Evolutionary conservation across 2,113 vertebrate genomes (phyloP).

Genomic region (Chionomys nivalis): DNA sequence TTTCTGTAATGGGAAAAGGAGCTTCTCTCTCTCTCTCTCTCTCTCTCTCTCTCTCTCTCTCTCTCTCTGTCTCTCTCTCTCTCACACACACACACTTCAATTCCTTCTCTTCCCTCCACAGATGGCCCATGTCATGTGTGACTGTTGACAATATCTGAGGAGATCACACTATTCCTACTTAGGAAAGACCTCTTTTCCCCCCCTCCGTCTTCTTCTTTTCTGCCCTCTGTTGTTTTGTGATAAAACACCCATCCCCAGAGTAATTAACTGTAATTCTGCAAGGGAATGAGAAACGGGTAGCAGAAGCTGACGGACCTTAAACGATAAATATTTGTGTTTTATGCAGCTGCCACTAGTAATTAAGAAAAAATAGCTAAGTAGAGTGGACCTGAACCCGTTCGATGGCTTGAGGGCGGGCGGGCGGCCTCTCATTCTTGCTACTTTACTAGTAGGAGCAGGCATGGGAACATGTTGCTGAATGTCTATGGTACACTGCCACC

Average conservation of each 20-base stretch:
- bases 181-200: background rate
- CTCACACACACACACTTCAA: background rate
- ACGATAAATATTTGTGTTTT: conserved; percentile 67
- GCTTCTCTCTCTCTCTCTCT: background rate
- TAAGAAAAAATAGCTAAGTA: conserved; percentile 64
- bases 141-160: conserved; percentile 32
- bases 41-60: no score
- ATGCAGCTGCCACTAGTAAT: conserved; percentile 65
- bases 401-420: background rate
- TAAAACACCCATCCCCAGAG: conserved; percentile 42
- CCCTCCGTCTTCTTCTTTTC: conserved; percentile 38
- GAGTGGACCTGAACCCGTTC: conserved; percentile 8
- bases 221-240: conserved; percentile 46
- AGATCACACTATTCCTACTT: conserved; percentile 14
- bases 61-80: no score
- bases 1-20: background rate
- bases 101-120: background rate
- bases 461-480: conserved; percentile 14
- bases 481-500: conserved; percentile 76
- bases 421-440: background rate
- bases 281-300: conserved; percentile 60
- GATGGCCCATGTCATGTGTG: background rate
- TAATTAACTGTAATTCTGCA: conserved; percentile 62
- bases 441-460: background rate
- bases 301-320: conserved; percentile 54